These are phyloP conservation scores for Gambusia yucatana DNA, from an alignment of 2,797 vertebrate genomes.

Conservation along the genomic window DNA sequence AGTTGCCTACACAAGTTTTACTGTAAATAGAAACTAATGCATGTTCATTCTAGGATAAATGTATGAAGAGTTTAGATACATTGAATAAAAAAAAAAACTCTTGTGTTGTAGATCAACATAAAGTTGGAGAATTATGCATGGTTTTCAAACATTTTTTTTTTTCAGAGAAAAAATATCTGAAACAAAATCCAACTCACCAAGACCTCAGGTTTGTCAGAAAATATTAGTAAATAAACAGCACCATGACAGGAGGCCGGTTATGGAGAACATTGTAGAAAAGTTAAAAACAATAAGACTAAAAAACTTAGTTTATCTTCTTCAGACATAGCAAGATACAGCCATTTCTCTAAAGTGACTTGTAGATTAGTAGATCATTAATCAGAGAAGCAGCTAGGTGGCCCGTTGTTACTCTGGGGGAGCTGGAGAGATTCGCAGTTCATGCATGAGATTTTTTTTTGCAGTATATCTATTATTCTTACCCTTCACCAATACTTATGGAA, in stretches of 20 bases:
- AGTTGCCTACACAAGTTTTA: slow-evolving; percentile 35
- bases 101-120: neutral
- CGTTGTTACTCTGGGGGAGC: neutral
- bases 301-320: neutral
- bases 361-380: neutral
- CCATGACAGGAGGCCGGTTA: neutral
- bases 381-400: neutral
- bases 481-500: neutral
- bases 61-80: neutral
- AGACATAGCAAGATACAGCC: neutral
- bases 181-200: neutral
- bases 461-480: neutral
- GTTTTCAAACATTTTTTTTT: neutral
- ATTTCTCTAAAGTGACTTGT: neutral
- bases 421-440: neutral
- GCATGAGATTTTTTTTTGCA: neutral
- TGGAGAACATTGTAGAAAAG: neutral
- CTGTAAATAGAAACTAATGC: neutral
- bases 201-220: neutral
- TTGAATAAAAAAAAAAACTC: neutral
- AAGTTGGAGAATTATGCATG: neutral
- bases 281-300: neutral
- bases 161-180: neutral
- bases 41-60: slow-evolving; percentile 9
- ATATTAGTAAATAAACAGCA: neutral